Base-by-base conservation (phyloP, 2,888 invertebrate genomes). In the Hipparchia sbordonii region DNA sequence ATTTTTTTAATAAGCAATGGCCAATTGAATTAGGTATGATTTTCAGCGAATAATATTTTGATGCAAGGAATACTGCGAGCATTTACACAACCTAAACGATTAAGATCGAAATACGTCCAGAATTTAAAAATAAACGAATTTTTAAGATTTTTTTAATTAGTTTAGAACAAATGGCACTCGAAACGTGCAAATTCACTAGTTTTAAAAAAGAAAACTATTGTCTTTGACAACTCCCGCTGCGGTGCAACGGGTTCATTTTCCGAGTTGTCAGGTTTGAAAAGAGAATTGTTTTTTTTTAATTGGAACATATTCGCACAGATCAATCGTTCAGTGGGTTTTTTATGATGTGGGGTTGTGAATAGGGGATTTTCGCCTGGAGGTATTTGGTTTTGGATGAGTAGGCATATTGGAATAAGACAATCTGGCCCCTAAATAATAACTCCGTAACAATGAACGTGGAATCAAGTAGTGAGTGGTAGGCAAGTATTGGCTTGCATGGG, bases 221-320 rank as follows among this genome's bases (percentile, higher is more conserved):
- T 73, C 56, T 76, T 65, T 71, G 57, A 9, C 56, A 72, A 56
- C 82, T 80, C 85, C 84, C 78, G 84, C 85, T 79, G 86, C 68
- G 82, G 52, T 74, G 78, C 81, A 80, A 79, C 79, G 81, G 83
- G 78, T 77, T 80, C 79, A 81, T 84, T 87, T 85, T 83, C 76
- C 77, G 72, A 71, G 72, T 72, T 72, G 75, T 74, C 75, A 76
- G 69, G 67, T 74, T 74, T 73, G 73, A 78, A 78, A 71, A 72
- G 75, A 65, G 77, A 73, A 74, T 68, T 72, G 61, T 66, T 75
- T 76, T 71, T 89, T 89, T 89, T 89, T 92, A 92, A 92, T 92
- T 92, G 91, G 91, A 91, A 89, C 91, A 92, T 92, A 92, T 92
- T 92, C 89, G 83, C 80, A 75, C 77, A 79, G 85, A 85, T 88